Conservation (phyloP, 2,797 vertebrate species). For the Malacoctenus gilli region DNA sequence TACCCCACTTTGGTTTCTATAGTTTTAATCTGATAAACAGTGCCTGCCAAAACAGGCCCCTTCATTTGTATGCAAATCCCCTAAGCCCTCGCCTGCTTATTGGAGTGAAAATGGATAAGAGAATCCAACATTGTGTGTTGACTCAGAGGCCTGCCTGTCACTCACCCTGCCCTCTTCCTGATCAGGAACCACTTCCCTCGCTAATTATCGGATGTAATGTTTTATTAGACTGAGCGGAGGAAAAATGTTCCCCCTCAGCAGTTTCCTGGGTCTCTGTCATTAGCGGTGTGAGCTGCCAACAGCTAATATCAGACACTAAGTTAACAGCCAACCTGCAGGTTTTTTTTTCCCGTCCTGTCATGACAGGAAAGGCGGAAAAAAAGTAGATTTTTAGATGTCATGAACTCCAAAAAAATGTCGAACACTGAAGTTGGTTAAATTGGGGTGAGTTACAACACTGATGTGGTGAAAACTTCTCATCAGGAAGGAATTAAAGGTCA, state of each 20-base stretch:
- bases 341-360: slow-evolving; percentile 39
- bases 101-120: slow-evolving; percentile 36
- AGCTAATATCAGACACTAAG: slow-evolving; percentile 36
- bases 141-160: slow-evolving; percentile 26
- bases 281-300: slow-evolving; percentile 60
- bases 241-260: slow-evolving; percentile 50
- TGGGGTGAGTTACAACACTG: too few species aligned
- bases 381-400: slow-evolving; percentile 11
- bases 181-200: slow-evolving; percentile 39
- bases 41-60: slow-evolving; percentile 67
- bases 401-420: too few species aligned
- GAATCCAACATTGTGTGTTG: slow-evolving; percentile 39
- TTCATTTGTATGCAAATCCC: slow-evolving; percentile 73
- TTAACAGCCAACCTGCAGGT: slow-evolving; percentile 57
- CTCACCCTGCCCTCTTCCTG: slow-evolving; percentile 32
- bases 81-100: slow-evolving; percentile 47
- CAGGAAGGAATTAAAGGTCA: too few species aligned
- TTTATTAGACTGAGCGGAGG: slow-evolving; percentile 48
- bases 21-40: slow-evolving; percentile 72
- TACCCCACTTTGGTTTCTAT: slow-evolving; percentile 59
- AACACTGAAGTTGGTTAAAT: neutral
- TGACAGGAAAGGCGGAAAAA: slow-evolving; percentile 26
- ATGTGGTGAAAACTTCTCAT: too few species aligned
- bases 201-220: slow-evolving; percentile 63
- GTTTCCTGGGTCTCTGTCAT: slow-evolving; percentile 63